Percentiles rank a stretch among this genome's conserved stretches.
phyloP scores from a whole-genome alignment of 2,797 vertebrate species.

The Corythornis leucogaster region DNA sequence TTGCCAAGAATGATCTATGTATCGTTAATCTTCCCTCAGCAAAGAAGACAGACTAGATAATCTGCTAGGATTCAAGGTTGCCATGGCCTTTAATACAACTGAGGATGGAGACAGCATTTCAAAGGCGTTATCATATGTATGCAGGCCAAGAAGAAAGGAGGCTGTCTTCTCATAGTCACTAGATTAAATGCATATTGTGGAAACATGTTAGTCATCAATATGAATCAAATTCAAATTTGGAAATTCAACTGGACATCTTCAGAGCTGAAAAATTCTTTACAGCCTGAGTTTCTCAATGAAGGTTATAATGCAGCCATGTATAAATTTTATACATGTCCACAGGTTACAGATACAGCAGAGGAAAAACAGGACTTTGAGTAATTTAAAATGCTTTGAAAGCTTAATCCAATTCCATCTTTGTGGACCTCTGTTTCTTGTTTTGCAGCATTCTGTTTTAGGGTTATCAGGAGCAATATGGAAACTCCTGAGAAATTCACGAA shows the following conservation, averaged over 20 bases:
- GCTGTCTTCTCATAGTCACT: background rate
- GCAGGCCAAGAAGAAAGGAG: background rate
- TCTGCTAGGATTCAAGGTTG: background rate
- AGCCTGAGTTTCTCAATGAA: background rate
- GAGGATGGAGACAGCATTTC: background rate
- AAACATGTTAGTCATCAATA: background rate
- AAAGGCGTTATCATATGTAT: background rate
- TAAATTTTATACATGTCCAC: background rate
- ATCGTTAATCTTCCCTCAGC: background rate
- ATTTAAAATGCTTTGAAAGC: background rate
- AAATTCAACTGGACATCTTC: background rate
- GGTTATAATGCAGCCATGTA: fast-evolving
- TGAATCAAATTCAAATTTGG: background rate
- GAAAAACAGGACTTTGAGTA: background rate
- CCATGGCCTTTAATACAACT: background rate
- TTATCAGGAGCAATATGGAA: background rate
- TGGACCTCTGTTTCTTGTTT: background rate
- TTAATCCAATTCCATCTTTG: background rate
- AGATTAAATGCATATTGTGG: background rate
- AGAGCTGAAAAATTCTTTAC: background rate
- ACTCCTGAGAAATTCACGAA: background rate
- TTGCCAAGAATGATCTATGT: background rate
- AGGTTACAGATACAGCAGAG: background rate
- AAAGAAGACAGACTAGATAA: background rate
- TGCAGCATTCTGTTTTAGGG: background rate